A percentile compares a stretch with the other conserved stretches of the same genome.
Conservation (phyloP, 2,113 vertebrate genomes). For the Odocoileus hemionus region DNA sequence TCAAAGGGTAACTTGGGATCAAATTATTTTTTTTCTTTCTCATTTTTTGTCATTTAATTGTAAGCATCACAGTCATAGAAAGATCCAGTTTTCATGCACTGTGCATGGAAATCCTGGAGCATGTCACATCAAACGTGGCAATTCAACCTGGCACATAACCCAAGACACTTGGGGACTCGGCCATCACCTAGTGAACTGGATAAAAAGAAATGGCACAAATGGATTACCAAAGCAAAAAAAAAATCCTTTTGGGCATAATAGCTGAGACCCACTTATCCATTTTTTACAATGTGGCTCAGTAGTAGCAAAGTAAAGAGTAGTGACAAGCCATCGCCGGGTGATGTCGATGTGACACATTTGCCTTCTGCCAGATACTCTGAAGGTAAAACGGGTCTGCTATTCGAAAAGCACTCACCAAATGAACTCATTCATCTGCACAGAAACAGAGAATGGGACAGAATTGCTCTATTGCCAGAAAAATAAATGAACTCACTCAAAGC, state of each 20-base stretch:
- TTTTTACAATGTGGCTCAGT: background rate
- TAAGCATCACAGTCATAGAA: background rate
- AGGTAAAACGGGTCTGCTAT: background rate
- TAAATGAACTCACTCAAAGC: background rate
- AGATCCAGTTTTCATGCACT: background rate
- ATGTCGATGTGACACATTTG: background rate
- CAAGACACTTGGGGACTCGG: background rate
- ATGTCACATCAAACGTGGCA: background rate
- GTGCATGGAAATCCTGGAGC: background rate
- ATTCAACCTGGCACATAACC: background rate
- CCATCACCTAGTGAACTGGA: background rate
- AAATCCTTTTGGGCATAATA: background rate
- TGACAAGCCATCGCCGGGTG: background rate
- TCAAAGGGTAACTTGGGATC: background rate
- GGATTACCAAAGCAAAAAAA: background rate
- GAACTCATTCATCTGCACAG: background rate
- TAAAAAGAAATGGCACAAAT: background rate
- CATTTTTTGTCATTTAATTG: background rate
- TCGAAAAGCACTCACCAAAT: background rate
- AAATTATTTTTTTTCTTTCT: constrained; percentile 6
- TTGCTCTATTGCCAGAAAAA: background rate
- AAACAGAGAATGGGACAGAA: background rate
- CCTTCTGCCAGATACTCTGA: background rate
- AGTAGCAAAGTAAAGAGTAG: background rate
- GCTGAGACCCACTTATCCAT: background rate